These are phyloP conservation scores for Lottia gigantea DNA, from an alignment of 2,888 invertebrate species.

Conservation along the genomic window DNA sequence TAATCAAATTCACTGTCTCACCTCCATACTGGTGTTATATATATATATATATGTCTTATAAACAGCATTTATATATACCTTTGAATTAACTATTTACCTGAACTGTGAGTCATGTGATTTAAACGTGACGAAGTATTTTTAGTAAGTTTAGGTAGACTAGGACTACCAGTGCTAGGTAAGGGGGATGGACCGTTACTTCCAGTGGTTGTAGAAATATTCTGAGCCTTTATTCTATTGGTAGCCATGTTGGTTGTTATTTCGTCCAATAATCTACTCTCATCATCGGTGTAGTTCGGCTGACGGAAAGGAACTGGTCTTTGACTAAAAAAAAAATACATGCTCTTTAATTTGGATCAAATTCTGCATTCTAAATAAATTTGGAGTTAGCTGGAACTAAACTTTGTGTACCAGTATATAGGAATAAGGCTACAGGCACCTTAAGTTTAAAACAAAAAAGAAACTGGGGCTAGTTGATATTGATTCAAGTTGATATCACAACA, in stretches of 20 bases:
- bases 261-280: constrained; percentile 58
- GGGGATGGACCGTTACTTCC: neutral
- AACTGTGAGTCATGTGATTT: neutral
- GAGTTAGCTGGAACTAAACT: no score
- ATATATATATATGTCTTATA: no score
- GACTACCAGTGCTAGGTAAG: neutral
- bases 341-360: no score
- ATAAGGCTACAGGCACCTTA: no score
- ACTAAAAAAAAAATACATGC: constrained; percentile 23
- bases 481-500: no score
- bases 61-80: no score
- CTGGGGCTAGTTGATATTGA: no score
- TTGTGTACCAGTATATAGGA: no score
- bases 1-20: no score
- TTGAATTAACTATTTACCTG: neutral
- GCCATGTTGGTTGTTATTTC: constrained; percentile 61
- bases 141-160: neutral
- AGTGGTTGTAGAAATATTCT: constrained; percentile 38
- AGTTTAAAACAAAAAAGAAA: no score
- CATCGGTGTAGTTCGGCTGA: constrained; percentile 53
- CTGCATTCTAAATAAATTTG: no score
- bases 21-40: no score
- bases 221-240: constrained; percentile 39
- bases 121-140: neutral
- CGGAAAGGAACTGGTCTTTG: constrained; percentile 47